Base-by-base conservation (phyloP, 2,113 vertebrate species). In the Oreotragus oreotragus region DNA sequence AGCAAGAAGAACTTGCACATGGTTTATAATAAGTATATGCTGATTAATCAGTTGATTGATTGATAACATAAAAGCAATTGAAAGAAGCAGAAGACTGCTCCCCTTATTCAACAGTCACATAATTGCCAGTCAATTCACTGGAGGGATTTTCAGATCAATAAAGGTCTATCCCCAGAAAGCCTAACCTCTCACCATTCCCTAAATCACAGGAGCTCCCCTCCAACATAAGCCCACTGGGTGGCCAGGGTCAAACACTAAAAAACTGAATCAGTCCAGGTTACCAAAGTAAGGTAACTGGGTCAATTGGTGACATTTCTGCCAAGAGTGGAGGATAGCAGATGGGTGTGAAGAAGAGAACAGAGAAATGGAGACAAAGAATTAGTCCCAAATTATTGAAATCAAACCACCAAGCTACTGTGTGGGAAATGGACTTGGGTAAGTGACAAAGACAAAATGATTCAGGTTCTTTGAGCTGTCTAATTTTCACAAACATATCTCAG, bases 401-500 rank as follows among this genome's bases (percentile, higher is more conserved):
- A 45, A 85, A 27, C 36, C 3, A 16, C 27, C 6, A 39, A 3
- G 3, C 43, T 30, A 25, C 30, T 25, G 23, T 64, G 79, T 16
- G 27, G 19, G 96, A 43, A 23, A 64, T 2, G 23, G 39, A 51
- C 51, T 13, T 87, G 51, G 49, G 57, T 3, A 88, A 80, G 47
- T 13, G 28, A 45, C 84, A 84, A 66, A 88, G 51, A 85, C 28
- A 81, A 84, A 73, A 53, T 5, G 27, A 87, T 17, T 79, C 90
- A 7, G 30, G 14, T 47, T 49, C 60, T 57, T 80, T 4, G 53
- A 45, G 43, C 17, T 60, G 5, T 62, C 39, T 17, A 33, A 81
- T 66, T 79, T 25, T 10, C 49, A 84, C 89, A 98, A 91, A 81
- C 64, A 96, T 36, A 53, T 36, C 51, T 98, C 62, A 83, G 88